Conservation (phyloP, 35 echinoderm and acorn worm species). For the Nesometra sesokonis region DNA sequence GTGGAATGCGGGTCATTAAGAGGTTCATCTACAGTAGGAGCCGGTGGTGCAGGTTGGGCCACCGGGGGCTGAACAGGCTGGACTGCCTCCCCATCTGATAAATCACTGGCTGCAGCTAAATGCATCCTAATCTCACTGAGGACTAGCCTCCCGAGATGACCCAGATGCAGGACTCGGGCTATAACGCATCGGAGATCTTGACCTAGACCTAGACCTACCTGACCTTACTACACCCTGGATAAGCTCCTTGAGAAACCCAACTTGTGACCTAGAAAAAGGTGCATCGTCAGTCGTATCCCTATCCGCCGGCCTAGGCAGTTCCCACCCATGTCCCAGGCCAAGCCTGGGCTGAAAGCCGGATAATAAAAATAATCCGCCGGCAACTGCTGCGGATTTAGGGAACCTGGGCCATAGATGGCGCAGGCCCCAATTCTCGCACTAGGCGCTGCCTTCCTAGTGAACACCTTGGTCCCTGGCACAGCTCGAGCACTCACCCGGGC, state of each 20-base stretch:
- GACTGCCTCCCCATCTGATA: neutral
- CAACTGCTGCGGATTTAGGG: neutral
- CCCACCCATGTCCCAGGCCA: neutral
- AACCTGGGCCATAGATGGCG: neutral
- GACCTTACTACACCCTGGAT: neutral
- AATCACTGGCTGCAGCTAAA: neutral
- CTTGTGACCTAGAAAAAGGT: neutral
- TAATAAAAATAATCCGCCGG: neutral
- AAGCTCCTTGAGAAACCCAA: neutral
- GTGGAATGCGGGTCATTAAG: neutral
- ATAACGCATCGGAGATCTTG: neutral
- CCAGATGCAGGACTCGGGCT: neutral
- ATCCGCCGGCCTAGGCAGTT: neutral
- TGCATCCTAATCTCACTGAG: neutral
- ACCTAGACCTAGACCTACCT: neutral
- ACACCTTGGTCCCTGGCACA: neutral
- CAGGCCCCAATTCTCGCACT: no score
- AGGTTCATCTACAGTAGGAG: neutral
- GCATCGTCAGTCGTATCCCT: neutral
- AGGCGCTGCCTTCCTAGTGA: neutral
- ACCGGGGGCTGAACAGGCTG: no score
- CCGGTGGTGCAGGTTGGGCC: no score
- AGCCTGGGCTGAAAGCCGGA: neutral
- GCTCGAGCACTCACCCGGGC: neutral
- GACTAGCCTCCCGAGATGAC: neutral